Conservation (phyloP, 2,113 vertebrate genomes). For the Larimichthys crocea region DNA sequence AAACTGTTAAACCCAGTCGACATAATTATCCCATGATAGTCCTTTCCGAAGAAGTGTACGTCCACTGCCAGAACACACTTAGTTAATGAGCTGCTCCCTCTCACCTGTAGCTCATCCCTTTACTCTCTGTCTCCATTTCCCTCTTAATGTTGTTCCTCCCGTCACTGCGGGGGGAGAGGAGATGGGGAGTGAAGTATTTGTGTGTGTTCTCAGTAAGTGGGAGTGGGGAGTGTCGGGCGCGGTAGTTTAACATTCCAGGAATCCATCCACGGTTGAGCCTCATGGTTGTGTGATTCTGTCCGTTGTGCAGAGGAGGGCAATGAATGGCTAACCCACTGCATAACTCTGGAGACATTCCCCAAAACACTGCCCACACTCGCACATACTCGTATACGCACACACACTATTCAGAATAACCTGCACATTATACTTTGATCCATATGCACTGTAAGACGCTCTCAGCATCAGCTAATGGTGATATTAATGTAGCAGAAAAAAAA, state of each 20-base stretch:
- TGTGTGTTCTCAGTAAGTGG: constrained; percentile 74
- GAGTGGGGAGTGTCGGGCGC: constrained; percentile 80
- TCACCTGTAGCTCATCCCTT: constrained; percentile 64
- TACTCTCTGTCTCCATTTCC: constrained; percentile 36
- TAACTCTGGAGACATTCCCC: constrained; percentile 78
- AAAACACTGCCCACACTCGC: constrained; percentile 68
- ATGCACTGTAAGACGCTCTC: constrained; percentile 24
- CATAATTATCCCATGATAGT: background rate
- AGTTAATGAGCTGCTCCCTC: constrained; percentile 54
- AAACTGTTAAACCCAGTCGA: constrained; percentile 5
- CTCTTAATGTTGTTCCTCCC: constrained; percentile 39
- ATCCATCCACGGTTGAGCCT: constrained; percentile 76
- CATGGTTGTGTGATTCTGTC: constrained; percentile 77
- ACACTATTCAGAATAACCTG: constrained; percentile 39
- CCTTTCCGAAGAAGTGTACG: constrained; percentile 18
- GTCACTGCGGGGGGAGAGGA: constrained; percentile 24
- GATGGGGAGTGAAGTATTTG: constrained; percentile 62
- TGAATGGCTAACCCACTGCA: constrained; percentile 76
- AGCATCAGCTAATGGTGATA: constrained; percentile 36
- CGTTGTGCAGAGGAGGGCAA: constrained; percentile 71
- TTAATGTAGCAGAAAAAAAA: constrained; percentile 56
- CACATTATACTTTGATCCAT: constrained; percentile 46
- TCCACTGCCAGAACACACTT: constrained; percentile 35
- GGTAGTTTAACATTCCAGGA: constrained; percentile 83
- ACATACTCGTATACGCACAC: constrained; percentile 32